Conservation (phyloP, 1,140 invertebrate species). For the Drosophila ercepeae region DNA sequence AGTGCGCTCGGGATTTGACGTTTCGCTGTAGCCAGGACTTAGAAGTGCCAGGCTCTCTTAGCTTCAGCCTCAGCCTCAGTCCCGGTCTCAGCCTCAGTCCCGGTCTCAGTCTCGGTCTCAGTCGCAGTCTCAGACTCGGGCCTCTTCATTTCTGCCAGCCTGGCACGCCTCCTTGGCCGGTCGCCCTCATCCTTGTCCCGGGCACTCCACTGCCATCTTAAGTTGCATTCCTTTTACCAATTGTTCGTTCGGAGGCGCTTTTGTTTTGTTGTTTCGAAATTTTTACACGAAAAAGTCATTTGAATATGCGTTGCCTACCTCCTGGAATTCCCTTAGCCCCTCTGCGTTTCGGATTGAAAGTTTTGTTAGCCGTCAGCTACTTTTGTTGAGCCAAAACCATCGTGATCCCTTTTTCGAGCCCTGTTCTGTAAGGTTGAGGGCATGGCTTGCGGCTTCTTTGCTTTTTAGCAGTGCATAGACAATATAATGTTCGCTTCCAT, state of each 20-base stretch:
- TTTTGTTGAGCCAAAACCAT: constrained; percentile 33
- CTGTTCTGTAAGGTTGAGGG: constrained; percentile 61
- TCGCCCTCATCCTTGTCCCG: neutral
- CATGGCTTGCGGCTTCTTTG: constrained; percentile 68
- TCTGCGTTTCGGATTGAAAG: constrained; percentile 58
- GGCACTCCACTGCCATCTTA: constrained; percentile 34
- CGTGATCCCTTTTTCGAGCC: neutral
- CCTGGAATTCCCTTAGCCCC: neutral
- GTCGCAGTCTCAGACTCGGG: neutral
- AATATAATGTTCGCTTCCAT: constrained; percentile 56
- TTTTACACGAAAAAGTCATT: constrained; percentile 81
- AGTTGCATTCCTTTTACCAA: constrained; percentile 74
- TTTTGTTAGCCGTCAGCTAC: constrained; percentile 76
- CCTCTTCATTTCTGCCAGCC: constrained; percentile 23
- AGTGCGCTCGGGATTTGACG: constrained; percentile 71
- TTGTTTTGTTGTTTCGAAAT: constrained; percentile 71
- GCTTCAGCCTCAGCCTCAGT: constrained; percentile 13
- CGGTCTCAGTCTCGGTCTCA: constrained; percentile 4
- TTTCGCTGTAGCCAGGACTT: constrained; percentile 64
- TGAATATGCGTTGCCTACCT: constrained; percentile 69
- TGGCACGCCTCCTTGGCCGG: neutral
- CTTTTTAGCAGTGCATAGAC: constrained; percentile 38
- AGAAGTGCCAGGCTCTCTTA: constrained; percentile 57
- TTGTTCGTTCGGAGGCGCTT: constrained; percentile 66
- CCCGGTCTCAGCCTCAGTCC: neutral